Base-by-base conservation (phyloP, 1,140 invertebrate species). In the Anastatus disparis region DNA sequence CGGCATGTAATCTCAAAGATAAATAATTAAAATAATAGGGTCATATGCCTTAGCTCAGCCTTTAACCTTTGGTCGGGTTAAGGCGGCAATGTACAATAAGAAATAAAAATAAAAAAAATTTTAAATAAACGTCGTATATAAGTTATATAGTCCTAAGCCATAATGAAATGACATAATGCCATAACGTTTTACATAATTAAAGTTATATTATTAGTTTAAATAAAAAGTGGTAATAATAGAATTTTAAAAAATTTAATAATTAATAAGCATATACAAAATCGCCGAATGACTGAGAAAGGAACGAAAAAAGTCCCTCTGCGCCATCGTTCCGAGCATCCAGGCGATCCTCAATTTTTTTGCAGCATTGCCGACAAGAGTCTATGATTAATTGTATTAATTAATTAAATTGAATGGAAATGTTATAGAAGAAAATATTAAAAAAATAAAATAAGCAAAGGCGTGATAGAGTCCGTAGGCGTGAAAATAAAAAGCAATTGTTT, bases 81-180 rank as follows among this genome's bases (percentile, higher is more conserved):
- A 77, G 79, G 78, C 74, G 79, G 75, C 77, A 79, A 77, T 82
- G 78, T 80, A 81, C 79, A 80, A 84, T 79, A 77, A 78, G 78
- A n/a, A 35, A 44, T 17, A 42, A 29, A 9, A 38, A 42, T 17
- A 40, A 4, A 55, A 10, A 64, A 64, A 35, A 52, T 27, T 2
- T 9, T 13, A 56, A 22, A 12, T n/a, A 8, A 42, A 35, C 52
- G 55, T 46, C 22, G 65, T 46, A 29, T 46, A 24, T 68, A 50
- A 68, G 15, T 17, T 50, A 20, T 24, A 72, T 82, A 80, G 81
- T 77, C 74, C 55, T 82, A 84, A 84, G 82, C 82, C 83, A 84
- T 85, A 84, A 84, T 84, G 48, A 79, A 84, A 79, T 83, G 76
- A 81, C 76, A 82, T 82, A 85, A 84, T 83, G 83, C 83, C 83